Evolutionary conservation across 2,113 vertebrate genomes (phyloP), one percentile per base, ranked within the genome.

Genomic region (Oostethus manadensis): DNA sequence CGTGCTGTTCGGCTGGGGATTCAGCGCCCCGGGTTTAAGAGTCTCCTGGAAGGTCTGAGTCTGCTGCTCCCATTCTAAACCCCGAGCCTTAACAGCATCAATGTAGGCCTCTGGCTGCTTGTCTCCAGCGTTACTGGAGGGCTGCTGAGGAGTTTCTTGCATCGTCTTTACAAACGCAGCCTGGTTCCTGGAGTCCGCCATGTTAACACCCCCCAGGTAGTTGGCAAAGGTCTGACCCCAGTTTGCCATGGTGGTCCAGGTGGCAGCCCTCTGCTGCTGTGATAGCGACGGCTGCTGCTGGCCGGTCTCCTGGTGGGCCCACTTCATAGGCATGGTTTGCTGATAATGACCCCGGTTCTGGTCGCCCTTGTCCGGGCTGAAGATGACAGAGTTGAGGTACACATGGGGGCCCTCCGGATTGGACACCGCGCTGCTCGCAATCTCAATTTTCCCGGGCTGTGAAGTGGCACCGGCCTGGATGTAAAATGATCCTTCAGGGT

Each of bases 351-450:
- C 83, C 86, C 94, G 86, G 75, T 89, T 88, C n/a, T 93, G 87
- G 26, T 94, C 92, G 6, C 90, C 89, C 55, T 93, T 91, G 11
- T 97, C 94, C 0, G 94, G 86, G 84, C 38, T 92, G 60, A 96
- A 99, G 69, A 97, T 91, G 51, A 93, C 94, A 0, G 94, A 94
- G 84, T 91, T 90, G 65, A 94, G 84, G 48, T 83, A 95, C 87
- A 88, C 91, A 53, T 90, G 86, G 45, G 88, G 88, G 2, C 65
- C 86, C 50, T 90, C 78, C 22, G 83, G 76, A 45, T 87, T 85
- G 21, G 86, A 81, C 11, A 78, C 82, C 20, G 84, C 86, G 0
- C 75, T 80, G 17, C 78, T 82, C 0, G 72, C 87, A 20, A 88
- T 77, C 78, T 75, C 88, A 42, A 70, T 88, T 73, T 63, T 88